Base-by-base conservation (phyloP, 2,113 vertebrate genomes). In the Chascanopsetta lugubris region DNA sequence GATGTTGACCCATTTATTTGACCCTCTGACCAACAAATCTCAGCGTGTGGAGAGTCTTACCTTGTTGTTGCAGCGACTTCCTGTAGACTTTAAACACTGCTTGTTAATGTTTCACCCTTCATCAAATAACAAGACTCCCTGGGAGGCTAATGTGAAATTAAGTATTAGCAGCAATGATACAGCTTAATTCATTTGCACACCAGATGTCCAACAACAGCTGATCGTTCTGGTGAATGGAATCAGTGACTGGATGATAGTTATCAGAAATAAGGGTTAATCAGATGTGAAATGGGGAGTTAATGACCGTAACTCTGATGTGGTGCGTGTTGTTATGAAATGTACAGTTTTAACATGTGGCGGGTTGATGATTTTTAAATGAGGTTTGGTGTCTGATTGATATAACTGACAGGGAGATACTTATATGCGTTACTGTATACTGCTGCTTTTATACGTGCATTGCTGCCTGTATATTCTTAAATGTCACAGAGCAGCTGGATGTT, bases 61-160 rank as follows among this genome's bases (percentile, higher is more conserved):
- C 3, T 17, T 43, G 30, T 20, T 57, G 63, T 58, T 65, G n/a
- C 42, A 55, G 22, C 25, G 58, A 86, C 71, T 79, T 85, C 75
- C 74, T 76, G 75, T 82, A 82, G 80, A 90, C 87, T 90, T 91
- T 88, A 85, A 80, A 73, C 81, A 46, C 43, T 34, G 10, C 64
- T 50, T 65, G 90, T 92, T 92, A 93, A 92, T 92, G 84, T 90
- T 92, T 92, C 49, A 92, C 86, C 67, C 66, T 67, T 80, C 79
- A 72, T 88, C 86, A 92, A 91, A 92, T 76, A 90, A 38, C 5
- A 65, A n/a, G 70, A 57, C 53, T 61, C 60, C 72, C 72, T 61
- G 38, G 55, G 79, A 82, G 63, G 63, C 57, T 48, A 38, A 75
- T 48, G 48, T 60, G 9, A 18, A 53, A 76, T 67, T 45, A 57